These are phyloP conservation scores for Conus ventricosus DNA, from an alignment of 1,140 invertebrate genomes.

Conservation along the genomic window DNA sequence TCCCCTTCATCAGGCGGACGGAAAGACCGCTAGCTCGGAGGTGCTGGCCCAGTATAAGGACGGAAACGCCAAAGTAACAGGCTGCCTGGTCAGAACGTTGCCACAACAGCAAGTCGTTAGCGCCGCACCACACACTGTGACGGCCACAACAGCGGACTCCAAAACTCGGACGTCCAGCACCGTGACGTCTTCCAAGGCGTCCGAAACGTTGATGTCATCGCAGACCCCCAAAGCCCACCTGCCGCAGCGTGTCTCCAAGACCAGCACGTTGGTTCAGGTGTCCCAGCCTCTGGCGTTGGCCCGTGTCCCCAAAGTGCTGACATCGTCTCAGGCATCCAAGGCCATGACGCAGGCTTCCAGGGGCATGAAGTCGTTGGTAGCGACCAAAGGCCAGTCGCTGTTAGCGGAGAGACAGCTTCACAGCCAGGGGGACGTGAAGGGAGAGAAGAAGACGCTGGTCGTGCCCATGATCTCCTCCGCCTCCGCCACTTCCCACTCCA, in stretches of 20 bases:
- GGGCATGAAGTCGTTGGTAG: background rate
- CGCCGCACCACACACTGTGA: background rate
- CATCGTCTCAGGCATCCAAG: background rate
- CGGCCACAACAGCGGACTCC: background rate
- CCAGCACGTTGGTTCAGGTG: background rate
- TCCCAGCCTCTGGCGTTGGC: background rate
- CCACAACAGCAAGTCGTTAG: no score
- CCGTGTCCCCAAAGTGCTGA: background rate
- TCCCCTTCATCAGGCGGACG: no score
- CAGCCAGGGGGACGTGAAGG: no score
- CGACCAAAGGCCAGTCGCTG: background rate
- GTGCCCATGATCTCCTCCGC: no score
- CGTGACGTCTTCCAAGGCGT: no score
- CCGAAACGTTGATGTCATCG: background rate
- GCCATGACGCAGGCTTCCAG: background rate
- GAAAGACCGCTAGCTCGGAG: no score
- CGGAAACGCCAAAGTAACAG: no score
- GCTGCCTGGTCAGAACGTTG: no score
- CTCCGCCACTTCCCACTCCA: no score
- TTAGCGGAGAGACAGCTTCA: no score
- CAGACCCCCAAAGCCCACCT: background rate
- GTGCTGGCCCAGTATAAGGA: no score
- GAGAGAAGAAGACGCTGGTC: background rate
- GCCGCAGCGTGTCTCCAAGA: background rate
- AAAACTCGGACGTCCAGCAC: no score